Evolutionary conservation across 2,888 invertebrate genomes (phyloP).

Genomic region (Perizoma affinitatum): DNA sequence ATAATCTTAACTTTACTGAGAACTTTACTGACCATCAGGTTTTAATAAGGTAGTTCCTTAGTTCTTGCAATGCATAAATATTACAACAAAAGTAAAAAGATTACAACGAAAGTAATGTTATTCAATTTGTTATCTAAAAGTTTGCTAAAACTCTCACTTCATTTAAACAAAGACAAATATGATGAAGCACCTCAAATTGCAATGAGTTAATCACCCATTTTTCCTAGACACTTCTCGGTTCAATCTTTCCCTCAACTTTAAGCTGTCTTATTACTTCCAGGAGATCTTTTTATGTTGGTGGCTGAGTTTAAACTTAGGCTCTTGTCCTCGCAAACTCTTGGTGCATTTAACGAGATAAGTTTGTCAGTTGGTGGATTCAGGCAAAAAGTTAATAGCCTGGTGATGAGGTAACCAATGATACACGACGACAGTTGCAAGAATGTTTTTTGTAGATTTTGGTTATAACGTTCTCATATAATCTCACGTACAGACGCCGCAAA

Average conservation of each 20-base stretch:
- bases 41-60: too few relatives aligned
- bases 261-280: conserved; percentile 31
- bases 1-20: too few relatives aligned
- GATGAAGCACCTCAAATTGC: conserved; percentile 52
- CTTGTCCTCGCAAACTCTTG: conserved; percentile 63
- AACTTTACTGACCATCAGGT: too few relatives aligned
- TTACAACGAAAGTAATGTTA: not conserved
- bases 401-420: conserved; percentile 19
- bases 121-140: not conserved
- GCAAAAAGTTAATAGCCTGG: conserved; percentile 55
- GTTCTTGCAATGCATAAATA: too few relatives aligned
- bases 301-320: conserved; percentile 53
- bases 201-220: conserved; percentile 47
- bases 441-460: conserved; percentile 8
- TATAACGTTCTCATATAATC: not conserved
- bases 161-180: conserved; percentile 48
- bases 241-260: conserved; percentile 25
- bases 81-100: too few relatives aligned
- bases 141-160: conserved; percentile 7
- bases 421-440: conserved; percentile 8
- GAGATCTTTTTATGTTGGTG: conserved; percentile 48
- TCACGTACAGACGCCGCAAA: too few relatives aligned
- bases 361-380: conserved; percentile 57
- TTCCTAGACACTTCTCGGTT: conserved; percentile 35
- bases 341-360: conserved; percentile 78